Percentiles rank a stretch among this genome's conserved stretches.
Conservation (phyloP, 2,888 invertebrate species). For the Himalopsyche anomala region DNA sequence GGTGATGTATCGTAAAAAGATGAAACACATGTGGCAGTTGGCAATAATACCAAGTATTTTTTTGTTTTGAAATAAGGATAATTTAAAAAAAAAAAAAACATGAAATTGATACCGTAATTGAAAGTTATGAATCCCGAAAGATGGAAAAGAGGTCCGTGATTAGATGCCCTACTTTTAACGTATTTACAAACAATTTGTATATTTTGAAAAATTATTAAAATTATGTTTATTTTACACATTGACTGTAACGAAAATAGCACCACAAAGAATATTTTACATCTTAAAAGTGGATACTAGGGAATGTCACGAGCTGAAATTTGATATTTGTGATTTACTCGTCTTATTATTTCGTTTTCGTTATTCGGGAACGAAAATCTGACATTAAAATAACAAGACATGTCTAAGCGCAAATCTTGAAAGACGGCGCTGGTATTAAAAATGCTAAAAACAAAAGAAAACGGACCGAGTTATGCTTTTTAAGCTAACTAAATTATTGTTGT, state of each 20-base stretch:
- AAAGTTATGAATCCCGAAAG: too few species aligned
- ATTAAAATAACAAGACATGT: not conserved
- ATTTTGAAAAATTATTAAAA: too few species aligned
- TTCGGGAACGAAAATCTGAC: not conserved
- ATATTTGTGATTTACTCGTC: not conserved
- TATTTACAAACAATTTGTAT: too few species aligned
- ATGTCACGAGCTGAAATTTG: constrained; percentile 16
- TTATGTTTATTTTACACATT: too few species aligned
- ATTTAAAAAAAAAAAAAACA: too few species aligned
- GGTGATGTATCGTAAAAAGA: too few species aligned
- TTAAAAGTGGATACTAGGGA: not conserved
- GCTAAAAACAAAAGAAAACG: not conserved
- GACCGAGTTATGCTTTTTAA: not conserved
- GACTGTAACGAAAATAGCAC: not conserved
- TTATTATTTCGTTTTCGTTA: not conserved
- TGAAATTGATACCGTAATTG: too few species aligned
- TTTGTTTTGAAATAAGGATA: too few species aligned
- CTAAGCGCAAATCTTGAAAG: not conserved
- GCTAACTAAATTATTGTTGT: not conserved
- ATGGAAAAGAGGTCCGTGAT: too few species aligned
- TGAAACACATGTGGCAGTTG: too few species aligned
- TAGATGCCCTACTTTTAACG: too few species aligned
- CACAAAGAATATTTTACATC: not conserved
- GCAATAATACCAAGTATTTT: too few species aligned
- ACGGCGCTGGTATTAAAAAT: not conserved